Conservation (phyloP, 2,888 invertebrate species). For the Chorisops tibialis region DNA sequence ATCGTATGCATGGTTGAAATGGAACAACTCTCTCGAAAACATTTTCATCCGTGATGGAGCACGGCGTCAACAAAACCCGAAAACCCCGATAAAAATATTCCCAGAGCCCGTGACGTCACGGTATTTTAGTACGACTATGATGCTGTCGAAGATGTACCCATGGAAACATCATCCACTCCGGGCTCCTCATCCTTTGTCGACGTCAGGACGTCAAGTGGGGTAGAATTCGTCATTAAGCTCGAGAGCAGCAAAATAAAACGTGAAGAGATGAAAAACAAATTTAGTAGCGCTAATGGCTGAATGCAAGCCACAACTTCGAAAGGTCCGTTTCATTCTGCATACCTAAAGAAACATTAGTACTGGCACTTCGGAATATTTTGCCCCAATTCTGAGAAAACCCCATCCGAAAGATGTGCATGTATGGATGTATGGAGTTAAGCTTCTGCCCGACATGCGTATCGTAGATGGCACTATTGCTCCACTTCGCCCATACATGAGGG, state of each 20-base stretch:
- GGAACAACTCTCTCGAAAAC: neutral
- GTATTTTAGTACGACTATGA: neutral
- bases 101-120: conserved; percentile 20
- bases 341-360: conserved; percentile 12
- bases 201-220: neutral
- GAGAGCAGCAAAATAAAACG: conserved; percentile 9
- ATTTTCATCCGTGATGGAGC: conserved; percentile 5
- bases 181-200: conserved; percentile 15
- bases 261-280: conserved; percentile 23
- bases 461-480: no score
- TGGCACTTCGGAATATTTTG: no score
- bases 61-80: conserved; percentile 23
- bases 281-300: conserved; percentile 15
- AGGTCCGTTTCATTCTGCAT: conserved; percentile 3
- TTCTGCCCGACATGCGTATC: no score
- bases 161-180: conserved; percentile 30
- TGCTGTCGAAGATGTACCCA: conserved; percentile 25
- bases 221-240: neutral
- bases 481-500: no score
- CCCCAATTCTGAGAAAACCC: no score
- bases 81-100: conserved; percentile 23
- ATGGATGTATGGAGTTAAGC: neutral
- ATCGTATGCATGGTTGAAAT: neutral
- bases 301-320: conserved; percentile 22
- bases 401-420: conserved; percentile 2